These are phyloP conservation scores for Conger conger DNA, from an alignment of 2,113 vertebrate species.

Conservation along the genomic window DNA sequence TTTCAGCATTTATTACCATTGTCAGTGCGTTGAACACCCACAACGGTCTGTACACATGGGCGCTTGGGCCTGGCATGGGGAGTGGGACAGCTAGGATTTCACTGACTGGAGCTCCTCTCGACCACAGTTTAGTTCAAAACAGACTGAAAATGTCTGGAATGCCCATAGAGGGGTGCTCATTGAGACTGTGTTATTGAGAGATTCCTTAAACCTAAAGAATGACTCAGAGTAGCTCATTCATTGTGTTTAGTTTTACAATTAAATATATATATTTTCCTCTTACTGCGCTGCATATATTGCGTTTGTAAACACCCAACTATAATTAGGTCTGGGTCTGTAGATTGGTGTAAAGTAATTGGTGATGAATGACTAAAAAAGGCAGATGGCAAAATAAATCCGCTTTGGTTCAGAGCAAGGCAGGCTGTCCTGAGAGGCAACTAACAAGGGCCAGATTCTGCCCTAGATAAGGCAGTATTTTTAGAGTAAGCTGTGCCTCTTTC, in stretches of 20 bases:
- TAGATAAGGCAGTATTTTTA: conserved; percentile 64
- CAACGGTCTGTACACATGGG: background rate
- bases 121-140: background rate
- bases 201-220: background rate
- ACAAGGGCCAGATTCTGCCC: conserved; percentile 25
- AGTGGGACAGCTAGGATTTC: background rate
- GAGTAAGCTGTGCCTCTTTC: conserved; percentile 40
- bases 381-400: background rate
- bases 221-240: background rate
- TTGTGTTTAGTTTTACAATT: background rate
- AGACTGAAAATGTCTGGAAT: background rate
- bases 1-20: background rate
- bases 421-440: background rate
- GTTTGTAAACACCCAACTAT: background rate
- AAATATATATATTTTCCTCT: background rate
- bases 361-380: background rate
- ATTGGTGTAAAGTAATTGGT: background rate
- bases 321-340: background rate
- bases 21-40: background rate
- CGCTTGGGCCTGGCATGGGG: background rate
- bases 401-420: background rate
- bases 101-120: background rate
- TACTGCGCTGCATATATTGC: background rate
- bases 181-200: background rate
- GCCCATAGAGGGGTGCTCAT: background rate